phyloP scores from a whole-genome alignment of 1,140 invertebrate species.

The Nasonia longicornis region DNA sequence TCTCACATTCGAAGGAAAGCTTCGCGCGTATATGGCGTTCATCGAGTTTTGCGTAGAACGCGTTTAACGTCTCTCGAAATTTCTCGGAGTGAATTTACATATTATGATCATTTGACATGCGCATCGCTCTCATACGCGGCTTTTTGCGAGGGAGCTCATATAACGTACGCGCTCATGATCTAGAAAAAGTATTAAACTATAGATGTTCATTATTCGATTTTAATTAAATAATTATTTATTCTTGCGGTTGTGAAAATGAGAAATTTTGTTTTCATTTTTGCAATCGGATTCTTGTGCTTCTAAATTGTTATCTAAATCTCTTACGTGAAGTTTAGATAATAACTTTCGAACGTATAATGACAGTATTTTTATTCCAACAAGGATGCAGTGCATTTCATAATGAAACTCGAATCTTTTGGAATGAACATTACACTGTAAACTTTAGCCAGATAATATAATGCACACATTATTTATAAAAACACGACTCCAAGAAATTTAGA shows the following conservation, averaged over 20 bases:
- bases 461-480: background rate
- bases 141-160: background rate
- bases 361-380: background rate
- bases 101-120: background rate
- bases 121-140: background rate
- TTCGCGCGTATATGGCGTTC: background rate
- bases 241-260: background rate
- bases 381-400: background rate
- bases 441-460: background rate
- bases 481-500: constrained; percentile 13
- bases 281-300: background rate
- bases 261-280: background rate
- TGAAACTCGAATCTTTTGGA: background rate
- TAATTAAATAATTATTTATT: background rate
- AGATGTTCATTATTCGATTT: background rate
- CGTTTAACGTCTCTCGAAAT: constrained; percentile 13
- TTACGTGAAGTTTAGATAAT: too few relatives aligned
- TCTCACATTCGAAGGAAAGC: background rate
- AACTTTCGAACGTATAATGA: background rate
- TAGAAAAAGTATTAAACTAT: background rate
- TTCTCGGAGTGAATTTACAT: background rate
- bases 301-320: too few relatives aligned
- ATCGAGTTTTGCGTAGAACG: constrained; percentile 2
- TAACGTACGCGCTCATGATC: background rate
- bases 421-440: background rate